Evolutionary conservation across 1,140 invertebrate genomes (phyloP), one percentile per base, ranked within the genome.

Genomic region (Harlomillsia oculata): DNA sequence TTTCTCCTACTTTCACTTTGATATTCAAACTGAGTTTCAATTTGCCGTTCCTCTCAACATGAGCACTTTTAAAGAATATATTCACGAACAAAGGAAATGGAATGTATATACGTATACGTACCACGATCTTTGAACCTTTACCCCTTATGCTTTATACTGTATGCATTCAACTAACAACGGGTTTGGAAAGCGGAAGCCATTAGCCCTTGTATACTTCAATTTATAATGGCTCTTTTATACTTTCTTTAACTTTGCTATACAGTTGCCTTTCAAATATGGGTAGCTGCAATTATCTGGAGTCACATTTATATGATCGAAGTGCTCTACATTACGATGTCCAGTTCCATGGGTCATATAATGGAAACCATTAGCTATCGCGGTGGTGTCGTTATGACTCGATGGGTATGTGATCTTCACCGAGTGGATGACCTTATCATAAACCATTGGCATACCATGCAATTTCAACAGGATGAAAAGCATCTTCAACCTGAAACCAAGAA

Each of bases 311-410:
- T 23, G 9, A 26, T 16, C 2, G 48, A 50, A 39, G 48, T 23
- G 3, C 34, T 50, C 11, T 32, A 37, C 18, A 39, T 50, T 11
- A 28, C 23, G 5, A 9, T 18, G 13, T 50, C 48, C 5, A 23
- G 34, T 23, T 50, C 48, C 3, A 37, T 50, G 1, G 48, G 32
- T 18, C 48, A 50, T 30, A 37, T 37, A 16, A 18, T 50, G 48
- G 48, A 50, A 8, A 50, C 48, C n/a, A 30, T 50, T 3, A 50
- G 48, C 34, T 50, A 50, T n/a, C 30, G 48, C 6, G 48, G 32
- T 0, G 48, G 48, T 11, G 48, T 50, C 5, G 48, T 50, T 2
- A 50, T 50, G 48, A 21, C 16, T 2, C 30, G 48, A 5, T 50
- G 48, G 48, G 3, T 36, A n/a, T 50, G 48, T 36, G 48, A 50